These are phyloP conservation scores for Eidolon helvum DNA, from an alignment of 2,113 vertebrate species.

Conservation along the genomic window DNA sequence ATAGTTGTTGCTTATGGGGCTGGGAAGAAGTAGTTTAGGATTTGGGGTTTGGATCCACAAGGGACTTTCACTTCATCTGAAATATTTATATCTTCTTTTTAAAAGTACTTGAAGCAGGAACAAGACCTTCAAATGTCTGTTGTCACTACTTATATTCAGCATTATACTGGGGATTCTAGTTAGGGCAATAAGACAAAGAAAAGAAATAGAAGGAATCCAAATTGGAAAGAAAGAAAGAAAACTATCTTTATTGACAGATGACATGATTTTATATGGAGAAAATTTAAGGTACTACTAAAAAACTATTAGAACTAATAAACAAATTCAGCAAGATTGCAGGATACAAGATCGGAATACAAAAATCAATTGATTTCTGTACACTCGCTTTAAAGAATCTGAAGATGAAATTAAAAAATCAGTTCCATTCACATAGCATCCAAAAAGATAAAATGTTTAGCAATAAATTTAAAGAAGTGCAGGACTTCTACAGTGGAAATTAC, in stretches of 20 bases:
- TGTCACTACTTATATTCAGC: background rate
- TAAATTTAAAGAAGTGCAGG: background rate
- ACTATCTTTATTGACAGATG: background rate
- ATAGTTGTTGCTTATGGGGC: background rate
- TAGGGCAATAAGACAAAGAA: background rate
- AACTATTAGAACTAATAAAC: background rate
- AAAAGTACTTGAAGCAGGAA: background rate
- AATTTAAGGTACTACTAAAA: background rate
- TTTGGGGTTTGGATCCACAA: background rate
- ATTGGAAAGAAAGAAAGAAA: constrained; percentile 5
- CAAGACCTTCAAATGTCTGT: background rate
- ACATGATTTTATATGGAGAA: background rate
- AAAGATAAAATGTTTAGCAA: background rate
- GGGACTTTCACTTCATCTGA: background rate
- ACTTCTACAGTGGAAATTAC: background rate
- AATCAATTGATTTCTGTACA: background rate
- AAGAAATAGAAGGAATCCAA: background rate
- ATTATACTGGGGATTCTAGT: background rate
- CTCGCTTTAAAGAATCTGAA: background rate
- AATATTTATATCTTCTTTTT: background rate
- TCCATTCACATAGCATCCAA: background rate
- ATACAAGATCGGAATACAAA: background rate
- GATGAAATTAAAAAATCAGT: background rate
- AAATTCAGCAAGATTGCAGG: background rate
- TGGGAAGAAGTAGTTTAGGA: background rate